Evolutionary conservation across 2,797 vertebrate genomes (phyloP), one percentile per base, ranked within the genome.

Genomic region (Enteromius treurensis): DNA sequence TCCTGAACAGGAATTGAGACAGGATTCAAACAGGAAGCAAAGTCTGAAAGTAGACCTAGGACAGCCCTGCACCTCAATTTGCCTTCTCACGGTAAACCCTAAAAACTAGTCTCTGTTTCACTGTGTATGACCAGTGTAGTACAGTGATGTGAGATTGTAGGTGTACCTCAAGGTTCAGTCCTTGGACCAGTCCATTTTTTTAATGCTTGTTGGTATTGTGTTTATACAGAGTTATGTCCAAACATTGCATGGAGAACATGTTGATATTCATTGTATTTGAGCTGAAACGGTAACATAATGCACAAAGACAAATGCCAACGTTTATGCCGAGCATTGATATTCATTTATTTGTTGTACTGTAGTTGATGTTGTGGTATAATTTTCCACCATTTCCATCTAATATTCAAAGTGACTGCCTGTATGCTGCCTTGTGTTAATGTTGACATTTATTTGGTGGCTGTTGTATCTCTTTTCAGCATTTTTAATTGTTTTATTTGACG

Each of bases 51-150:
- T 92, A 94, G 91, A 88, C 90, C 93, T 94, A 94, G 93, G 93
- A 95, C 91, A 81, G 90, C 90, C 91, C 91, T 95, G 90, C 93
- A 93, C 85, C 94, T 95, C 91, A 94, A 73, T 94, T 95, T 95
- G 90, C 92, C 91, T 89, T 90, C 91, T 92, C 88, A 91, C 86
- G 88, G 93, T 90, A 89, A 95, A 91, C 83, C 90, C 90, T 92
- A 49, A 45, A 92, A 93, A 92, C 88, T 83, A 90, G 87, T 79
- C 82, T 84, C 87, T 84, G 49, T 80, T 70, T 85, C 37, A 68
- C 74, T 77, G 64, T 77, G 37, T 55, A 55, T 83, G 65, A 82
- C 80, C 71, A 62, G 69, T 88, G 89, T 92, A 87, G 86, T 84
- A 86, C 92, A 91, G 78, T 91, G 79, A 87, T 89, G 88, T 91